Percentiles rank a stretch among this genome's conserved stretches.
Conservation (phyloP, 2,797 vertebrate genomes). For the Myoxocephalus aenaeus region DNA sequence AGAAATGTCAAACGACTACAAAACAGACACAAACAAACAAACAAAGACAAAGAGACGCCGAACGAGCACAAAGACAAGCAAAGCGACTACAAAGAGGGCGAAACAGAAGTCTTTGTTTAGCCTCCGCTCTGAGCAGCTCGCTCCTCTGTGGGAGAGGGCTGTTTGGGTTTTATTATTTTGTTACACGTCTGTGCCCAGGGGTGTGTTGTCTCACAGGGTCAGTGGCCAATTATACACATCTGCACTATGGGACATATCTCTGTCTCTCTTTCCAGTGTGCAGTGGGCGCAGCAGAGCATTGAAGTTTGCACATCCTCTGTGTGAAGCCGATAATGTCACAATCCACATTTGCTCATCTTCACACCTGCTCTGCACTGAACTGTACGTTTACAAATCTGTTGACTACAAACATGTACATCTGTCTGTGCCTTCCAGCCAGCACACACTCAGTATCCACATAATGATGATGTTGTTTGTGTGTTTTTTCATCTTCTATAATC, state of each 20-base stretch:
- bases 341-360: conserved; percentile 20
- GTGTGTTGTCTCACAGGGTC: background rate
- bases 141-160: background rate
- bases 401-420: conserved; percentile 44
- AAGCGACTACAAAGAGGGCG: background rate
- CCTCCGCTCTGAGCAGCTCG: background rate
- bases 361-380: conserved; percentile 25
- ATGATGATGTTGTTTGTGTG: conserved; percentile 5
- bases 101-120: background rate
- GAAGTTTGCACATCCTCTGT: conserved; percentile 22
- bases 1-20: too few species aligned
- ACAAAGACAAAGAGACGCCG: too few species aligned
- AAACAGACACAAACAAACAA: too few species aligned
- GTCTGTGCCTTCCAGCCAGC: background rate
- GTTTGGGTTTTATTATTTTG: too few species aligned
- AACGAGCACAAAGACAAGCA: too few species aligned
- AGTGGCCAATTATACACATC: background rate
- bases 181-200: background rate
- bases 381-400: conserved; percentile 40
- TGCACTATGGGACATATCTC: background rate
- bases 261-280: background rate
- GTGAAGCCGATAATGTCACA: conserved; percentile 13
- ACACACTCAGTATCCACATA: background rate
- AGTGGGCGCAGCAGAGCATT: background rate
- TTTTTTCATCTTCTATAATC: background rate